Base-by-base conservation (phyloP, 2,113 vertebrate genomes). In the Bagarius yarrelli region DNA sequence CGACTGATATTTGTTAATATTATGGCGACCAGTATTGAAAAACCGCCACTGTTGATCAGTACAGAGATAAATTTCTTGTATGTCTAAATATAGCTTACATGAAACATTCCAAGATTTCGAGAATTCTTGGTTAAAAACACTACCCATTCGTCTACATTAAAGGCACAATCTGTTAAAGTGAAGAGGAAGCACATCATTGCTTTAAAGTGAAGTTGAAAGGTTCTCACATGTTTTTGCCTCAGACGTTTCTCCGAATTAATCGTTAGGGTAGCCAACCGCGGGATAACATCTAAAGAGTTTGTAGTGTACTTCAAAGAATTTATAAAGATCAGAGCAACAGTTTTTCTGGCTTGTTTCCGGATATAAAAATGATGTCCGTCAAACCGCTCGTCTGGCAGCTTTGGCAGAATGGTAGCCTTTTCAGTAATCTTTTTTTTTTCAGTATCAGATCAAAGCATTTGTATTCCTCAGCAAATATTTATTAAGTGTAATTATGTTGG, bases 391-490 rank as follows among this genome's bases (percentile, higher is more conserved):
- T 75, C 14, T 40, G 12, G 32, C 8, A 23, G n/a, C 16, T 30
- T n/a, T 61, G 56, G 23, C 36, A 47, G 5, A 12, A 52, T 40
- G 40, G 50, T 63, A 52, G 23, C 47, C 18, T n/a, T 77, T 50
- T 77, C 40, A 53, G 8, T 47, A 52, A 77, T 25, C 27, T 55
- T 36, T 11, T 36, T 53, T 36, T 11, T 34, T 66, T 27, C 27
- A 13, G 16, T 32, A 19, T 27, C 21, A 21, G 44, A 50, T 71
- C 69, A 53, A 30, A 70, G 18, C 13, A 19, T 27, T 32, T 52
- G 63, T 66, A 53, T 23, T 64, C 44, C 27, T 50, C 27, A 32
- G 60, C 12, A 66, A 78, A 76, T 61, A 66, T 53, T 27, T 52
- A 71, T 52, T 30, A 71, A 30, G 47, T 21, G 30, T 72, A 72